Evolutionary conservation across 2,888 invertebrate genomes (phyloP).

Genomic region (Callinectes sapidus): DNA sequence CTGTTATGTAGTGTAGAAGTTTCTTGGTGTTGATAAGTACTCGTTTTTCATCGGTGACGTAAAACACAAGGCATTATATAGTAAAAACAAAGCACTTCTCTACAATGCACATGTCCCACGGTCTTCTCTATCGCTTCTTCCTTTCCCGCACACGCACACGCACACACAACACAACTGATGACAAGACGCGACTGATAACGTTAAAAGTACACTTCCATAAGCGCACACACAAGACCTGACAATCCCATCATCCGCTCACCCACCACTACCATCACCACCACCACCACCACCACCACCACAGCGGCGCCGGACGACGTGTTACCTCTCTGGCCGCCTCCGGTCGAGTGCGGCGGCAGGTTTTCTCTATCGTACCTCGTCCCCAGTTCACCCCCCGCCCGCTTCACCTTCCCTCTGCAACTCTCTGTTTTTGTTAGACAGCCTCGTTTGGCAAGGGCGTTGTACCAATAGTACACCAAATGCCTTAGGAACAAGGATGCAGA

Average conservation of each 20-base stretch:
- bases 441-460: not conserved
- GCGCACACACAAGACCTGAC: not conserved
- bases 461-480: not conserved
- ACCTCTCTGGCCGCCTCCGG: constrained; percentile 19
- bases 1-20: not conserved
- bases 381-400: not conserved
- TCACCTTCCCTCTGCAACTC: not conserved
- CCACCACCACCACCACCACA: not conserved
- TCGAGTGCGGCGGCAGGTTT: not conserved
- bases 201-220: not conserved
- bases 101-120: not conserved
- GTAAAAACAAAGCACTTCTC: not conserved
- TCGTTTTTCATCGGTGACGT: not conserved
- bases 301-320: not conserved
- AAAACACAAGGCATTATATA: not conserved
- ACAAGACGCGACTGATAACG: not conserved
- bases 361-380: constrained; percentile 29
- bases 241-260: not conserved
- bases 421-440: not conserved
- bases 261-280: not conserved
- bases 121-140: not conserved
- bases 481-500: not conserved
- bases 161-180: not conserved
- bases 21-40: not conserved
- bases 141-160: not conserved